A percentile compares a stretch with the other conserved stretches of the same genome.
Evolutionary conservation across 1,140 invertebrate species (phyloP).

Genomic region (Lepidurus apus): DNA sequence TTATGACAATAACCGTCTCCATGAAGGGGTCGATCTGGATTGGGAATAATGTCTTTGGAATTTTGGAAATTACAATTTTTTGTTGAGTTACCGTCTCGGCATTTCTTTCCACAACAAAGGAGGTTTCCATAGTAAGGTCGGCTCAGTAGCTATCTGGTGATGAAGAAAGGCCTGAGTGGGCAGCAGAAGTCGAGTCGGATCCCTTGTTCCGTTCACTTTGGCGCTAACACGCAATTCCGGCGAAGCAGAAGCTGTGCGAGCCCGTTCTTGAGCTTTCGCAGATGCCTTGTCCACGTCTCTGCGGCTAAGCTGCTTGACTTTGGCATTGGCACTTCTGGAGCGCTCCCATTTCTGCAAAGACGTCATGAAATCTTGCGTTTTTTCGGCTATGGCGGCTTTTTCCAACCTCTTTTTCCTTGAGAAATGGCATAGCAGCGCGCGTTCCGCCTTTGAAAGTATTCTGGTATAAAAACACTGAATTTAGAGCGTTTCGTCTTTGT

Average conservation of each 20-base stretch:
- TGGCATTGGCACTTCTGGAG: not conserved
- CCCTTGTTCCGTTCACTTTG: slow-evolving; percentile 4
- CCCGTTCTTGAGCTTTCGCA: slow-evolving; percentile 17
- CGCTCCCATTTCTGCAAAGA: slow-evolving; percentile 8
- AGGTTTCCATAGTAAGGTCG: not conserved
- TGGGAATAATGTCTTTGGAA: not conserved
- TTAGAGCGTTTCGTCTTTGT: not conserved
- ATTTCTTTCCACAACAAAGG: not conserved
- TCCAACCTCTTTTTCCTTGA: not conserved
- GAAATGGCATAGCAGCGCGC: not conserved
- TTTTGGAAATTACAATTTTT: not conserved
- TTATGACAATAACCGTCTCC: not conserved
- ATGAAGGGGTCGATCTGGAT: not conserved
- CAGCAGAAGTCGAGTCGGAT: slow-evolving; percentile 29
- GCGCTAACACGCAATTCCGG: not conserved
- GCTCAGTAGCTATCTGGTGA: slow-evolving; percentile 1
- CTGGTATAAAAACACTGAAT: not conserved
- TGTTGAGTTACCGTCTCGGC: not conserved
- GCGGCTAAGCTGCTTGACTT: not conserved
- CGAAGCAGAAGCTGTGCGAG: slow-evolving; percentile 19
- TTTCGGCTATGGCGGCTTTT: not conserved
- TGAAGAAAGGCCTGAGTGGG: slow-evolving; percentile 29
- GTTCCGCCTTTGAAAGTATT: not conserved
- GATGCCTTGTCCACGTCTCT: not conserved
- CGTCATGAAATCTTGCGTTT: not conserved